A percentile compares a stretch with the other conserved stretches of the same genome.
phyloP scores from a whole-genome alignment of 2,797 vertebrate genomes.

The Sebastes melanostomus region DNA sequence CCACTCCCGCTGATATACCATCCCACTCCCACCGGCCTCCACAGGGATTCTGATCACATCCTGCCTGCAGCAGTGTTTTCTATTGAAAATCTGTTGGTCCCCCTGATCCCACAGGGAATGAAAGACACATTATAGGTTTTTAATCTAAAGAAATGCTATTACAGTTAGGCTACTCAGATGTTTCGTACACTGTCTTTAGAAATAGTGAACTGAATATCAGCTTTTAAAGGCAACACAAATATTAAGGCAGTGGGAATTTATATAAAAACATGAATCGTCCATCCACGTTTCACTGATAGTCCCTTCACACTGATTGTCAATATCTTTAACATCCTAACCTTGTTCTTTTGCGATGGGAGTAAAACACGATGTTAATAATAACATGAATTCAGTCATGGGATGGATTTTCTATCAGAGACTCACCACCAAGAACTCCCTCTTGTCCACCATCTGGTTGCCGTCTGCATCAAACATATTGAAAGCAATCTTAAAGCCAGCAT shows the following conservation, averaged over 20 bases:
- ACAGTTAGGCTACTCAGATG: neutral
- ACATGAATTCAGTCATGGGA: conserved; percentile 1
- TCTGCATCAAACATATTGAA: conserved; percentile 99
- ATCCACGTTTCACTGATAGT: neutral
- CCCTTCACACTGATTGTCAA: neutral
- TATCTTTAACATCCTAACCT: neutral
- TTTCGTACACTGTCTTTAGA: neutral
- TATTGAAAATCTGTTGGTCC: conserved; percentile 11
- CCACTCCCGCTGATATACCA: conserved; percentile 28
- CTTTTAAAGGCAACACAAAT: neutral
- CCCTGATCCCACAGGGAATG: conserved; percentile 8
- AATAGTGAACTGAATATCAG: neutral
- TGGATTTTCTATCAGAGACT: conserved; percentile 65
- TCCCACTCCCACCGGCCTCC: conserved; percentile 32
- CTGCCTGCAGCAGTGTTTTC: conserved; percentile 34
- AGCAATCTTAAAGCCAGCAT: conserved; percentile 98
- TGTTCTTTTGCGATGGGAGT: neutral
- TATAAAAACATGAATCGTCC: neutral
- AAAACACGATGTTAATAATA: conserved; percentile 4
- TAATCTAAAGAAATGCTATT: neutral
- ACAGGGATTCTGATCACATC: conserved; percentile 33
- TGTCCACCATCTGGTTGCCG: conserved; percentile 99
- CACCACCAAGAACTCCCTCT: conserved; percentile 99
- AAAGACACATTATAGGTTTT: neutral
- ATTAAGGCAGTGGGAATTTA: neutral